Percentiles rank a stretch among this genome's conserved stretches.
Evolutionary conservation across 2,888 invertebrate genomes (phyloP).

Genomic region (Drosophila tripunctata): DNA sequence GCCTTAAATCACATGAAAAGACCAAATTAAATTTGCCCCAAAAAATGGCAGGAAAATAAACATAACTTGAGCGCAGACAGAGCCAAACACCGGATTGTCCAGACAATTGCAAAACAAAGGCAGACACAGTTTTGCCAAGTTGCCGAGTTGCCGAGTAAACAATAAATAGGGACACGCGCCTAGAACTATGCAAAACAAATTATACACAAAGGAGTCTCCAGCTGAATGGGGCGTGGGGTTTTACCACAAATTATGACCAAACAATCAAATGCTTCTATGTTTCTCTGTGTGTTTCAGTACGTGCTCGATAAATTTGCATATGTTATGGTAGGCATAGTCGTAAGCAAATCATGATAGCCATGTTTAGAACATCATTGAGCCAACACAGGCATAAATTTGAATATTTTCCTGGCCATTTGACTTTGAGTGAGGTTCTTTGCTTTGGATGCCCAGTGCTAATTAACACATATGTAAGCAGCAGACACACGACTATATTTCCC

Average conservation of each 20-base stretch:
- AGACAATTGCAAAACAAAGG: conserved; percentile 61
- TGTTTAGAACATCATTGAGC: conserved; percentile 35
- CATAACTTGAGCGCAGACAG: conserved; percentile 33
- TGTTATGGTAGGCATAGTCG: conserved; percentile 42
- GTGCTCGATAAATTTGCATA: conserved; percentile 59
- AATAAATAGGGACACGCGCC: conserved; percentile 75
- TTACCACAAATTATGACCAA: conserved; percentile 26
- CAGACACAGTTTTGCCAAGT: conserved; percentile 26
- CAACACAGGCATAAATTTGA: conserved; percentile 74
- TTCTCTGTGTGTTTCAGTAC: conserved; percentile 1
- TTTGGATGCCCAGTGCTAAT: conserved; percentile 55
- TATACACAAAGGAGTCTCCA: conserved; percentile 32
- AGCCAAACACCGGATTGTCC: conserved; percentile 39
- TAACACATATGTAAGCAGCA: conserved; percentile 75
- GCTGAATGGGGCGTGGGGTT: conserved; percentile 11
- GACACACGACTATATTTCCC: conserved; percentile 33
- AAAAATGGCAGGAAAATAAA: conserved; percentile 47
- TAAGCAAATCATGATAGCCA: conserved; percentile 39
- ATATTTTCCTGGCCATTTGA: conserved; percentile 63
- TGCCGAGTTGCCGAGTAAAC: conserved; percentile 52
- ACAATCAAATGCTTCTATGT: conserved; percentile 2
- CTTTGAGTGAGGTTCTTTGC: conserved; percentile 54
- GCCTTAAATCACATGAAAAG: conserved; percentile 45
- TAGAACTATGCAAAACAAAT: conserved; percentile 73
- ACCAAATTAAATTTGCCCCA: conserved; percentile 53